Evolutionary conservation across 2,888 invertebrate species (phyloP), one percentile per base, ranked within the genome.

Genomic region (Gryllus longicercus): DNA sequence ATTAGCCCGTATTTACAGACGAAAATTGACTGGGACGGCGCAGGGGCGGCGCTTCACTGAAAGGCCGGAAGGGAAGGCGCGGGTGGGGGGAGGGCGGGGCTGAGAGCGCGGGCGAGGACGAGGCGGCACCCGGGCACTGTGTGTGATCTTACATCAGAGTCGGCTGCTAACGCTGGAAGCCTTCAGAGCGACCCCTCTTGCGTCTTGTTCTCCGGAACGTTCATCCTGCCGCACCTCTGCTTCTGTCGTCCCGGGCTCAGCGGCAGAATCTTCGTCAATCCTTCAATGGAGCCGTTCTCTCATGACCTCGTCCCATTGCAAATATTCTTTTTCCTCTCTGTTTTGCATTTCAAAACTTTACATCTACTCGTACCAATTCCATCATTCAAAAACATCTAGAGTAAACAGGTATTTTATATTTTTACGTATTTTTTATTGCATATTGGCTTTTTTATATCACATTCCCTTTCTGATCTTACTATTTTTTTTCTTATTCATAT

Each of bases 1-100:
- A 87, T 87, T 87, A 87, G 85, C 86, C 85, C 87, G 87, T 87
- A 87, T 87, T 87, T 87, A 86, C 87, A 85, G 86, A 87, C 86
- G 87, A 86, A 87, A 87, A 87, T 87, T 87, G 87, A 87, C 87
- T 86, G 85, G 78, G 81, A 79, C 80, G 82, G 81, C 63, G 63
- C 16, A 63, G 63, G 63, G 63, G 63, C 14, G 63, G 63, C 63
- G 63, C 63, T 63, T n/a, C 63, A 63, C 63, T 63, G 63, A 63
- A 63, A 16, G 63, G 8, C 63, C 16, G 63, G 63, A 63, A 63
- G 16, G 63, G 63, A 18, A 11, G 63, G 63, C 14, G 63, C 63
- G 16, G 14, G 63, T 10, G 16, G 63, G 63, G 3, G 63, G n/a
- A n/a, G 14, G 63, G 63, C 63, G 63, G 63, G 63, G 63, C 14